Percentiles rank a stretch among this genome's conserved stretches.
Conservation (phyloP, 53 echinoderm and acorn worm genomes). For the Paelopatides confundens region DNA sequence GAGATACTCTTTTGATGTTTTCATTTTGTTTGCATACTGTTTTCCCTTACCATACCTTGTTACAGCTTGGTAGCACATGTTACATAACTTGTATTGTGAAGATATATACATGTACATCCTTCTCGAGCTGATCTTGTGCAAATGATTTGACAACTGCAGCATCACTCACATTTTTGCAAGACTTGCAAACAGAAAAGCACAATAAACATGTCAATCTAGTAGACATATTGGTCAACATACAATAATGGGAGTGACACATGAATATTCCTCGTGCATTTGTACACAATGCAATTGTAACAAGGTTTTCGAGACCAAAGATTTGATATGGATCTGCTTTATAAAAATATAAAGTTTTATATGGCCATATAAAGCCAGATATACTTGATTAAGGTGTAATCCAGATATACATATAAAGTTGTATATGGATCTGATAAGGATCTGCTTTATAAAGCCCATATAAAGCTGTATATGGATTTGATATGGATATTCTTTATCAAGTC, state of each 20-base stretch:
- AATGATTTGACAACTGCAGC: not conserved
- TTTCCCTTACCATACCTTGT: not conserved
- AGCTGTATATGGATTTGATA: no score
- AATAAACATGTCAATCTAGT: not conserved
- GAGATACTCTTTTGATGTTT: not conserved
- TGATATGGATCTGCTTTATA: no score
- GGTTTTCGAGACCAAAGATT: not conserved
- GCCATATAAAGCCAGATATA: no score
- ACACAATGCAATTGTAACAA: not conserved
- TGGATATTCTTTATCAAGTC: no score
- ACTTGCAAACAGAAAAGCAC: not conserved
- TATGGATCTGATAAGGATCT: no score
- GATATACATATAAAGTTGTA: no score
- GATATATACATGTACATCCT: not conserved
- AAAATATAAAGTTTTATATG: no score
- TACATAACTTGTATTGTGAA: not conserved
- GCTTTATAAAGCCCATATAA: no score
- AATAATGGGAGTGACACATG: slow-evolving; percentile 21
- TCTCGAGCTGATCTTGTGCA: not conserved
- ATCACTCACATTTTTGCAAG: not conserved
- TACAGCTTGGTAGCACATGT: slow-evolving; percentile 18
- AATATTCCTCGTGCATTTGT: not conserved
- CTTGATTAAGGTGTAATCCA: no score
- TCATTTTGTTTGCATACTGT: not conserved
- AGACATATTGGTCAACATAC: slow-evolving; percentile 8